These are phyloP conservation scores for Trissolcus basalis DNA, from an alignment of 1,140 invertebrate genomes.

Conservation along the genomic window DNA sequence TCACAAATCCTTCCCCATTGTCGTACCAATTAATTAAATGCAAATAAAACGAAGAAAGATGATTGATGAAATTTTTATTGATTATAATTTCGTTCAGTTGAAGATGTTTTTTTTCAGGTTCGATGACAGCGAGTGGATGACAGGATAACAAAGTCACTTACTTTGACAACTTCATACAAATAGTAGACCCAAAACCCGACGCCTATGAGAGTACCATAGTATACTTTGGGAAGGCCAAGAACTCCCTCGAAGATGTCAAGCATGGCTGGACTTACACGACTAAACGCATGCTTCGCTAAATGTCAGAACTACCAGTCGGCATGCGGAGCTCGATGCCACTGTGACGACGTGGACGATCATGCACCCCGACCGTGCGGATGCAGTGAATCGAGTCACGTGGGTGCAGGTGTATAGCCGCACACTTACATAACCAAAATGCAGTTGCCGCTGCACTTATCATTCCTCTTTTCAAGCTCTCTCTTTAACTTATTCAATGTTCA, in stretches of 20 bases:
- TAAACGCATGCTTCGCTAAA: conserved; percentile 37
- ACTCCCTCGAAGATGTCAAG: conserved; percentile 65
- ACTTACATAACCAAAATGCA: conserved; percentile 12
- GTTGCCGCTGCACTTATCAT: too few species aligned
- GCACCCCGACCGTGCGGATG: conserved; percentile 7
- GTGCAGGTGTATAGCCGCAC: not conserved
- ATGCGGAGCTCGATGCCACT: conserved; percentile 12
- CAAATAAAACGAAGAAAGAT: too few species aligned
- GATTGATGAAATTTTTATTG: too few species aligned
- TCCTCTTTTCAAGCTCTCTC: too few species aligned
- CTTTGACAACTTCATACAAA: conserved; percentile 74
- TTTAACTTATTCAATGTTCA: too few species aligned
- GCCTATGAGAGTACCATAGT: conserved; percentile 71
- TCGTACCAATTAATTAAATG: too few species aligned
- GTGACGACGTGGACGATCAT: conserved; percentile 14
- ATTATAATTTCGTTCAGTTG: not conserved
- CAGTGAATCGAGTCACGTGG: conserved; percentile 7
- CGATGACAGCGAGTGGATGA: not conserved
- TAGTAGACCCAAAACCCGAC: conserved; percentile 74
- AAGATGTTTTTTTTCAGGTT: not conserved
- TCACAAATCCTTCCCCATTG: too few species aligned
- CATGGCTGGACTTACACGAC: conserved; percentile 38
- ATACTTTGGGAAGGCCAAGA: conserved; percentile 68
- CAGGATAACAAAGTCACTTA: conserved; percentile 57
- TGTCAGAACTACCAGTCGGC: conserved; percentile 17